Percentiles rank a stretch among this genome's conserved stretches.
Evolutionary conservation across 2,888 invertebrate genomes (phyloP).

Genomic region (Pristionchus mayeri): DNA sequence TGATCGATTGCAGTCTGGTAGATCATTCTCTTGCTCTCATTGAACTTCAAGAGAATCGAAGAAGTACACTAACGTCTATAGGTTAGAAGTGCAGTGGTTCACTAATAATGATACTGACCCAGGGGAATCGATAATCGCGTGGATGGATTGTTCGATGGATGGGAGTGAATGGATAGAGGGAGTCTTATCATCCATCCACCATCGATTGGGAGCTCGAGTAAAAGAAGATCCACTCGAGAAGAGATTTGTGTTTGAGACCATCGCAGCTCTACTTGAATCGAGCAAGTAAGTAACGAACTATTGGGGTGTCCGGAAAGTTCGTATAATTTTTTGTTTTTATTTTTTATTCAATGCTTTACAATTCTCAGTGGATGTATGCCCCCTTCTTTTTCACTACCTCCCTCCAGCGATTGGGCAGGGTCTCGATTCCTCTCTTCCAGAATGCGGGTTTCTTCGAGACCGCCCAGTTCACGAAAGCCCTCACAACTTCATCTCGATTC

Average conservation of each 20-base stretch:
- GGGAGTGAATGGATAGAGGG: slow-evolving; percentile 24
- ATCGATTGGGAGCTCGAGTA: slow-evolving; percentile 23
- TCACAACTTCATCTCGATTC: too few relatives aligned
- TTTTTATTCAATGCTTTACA: too few relatives aligned
- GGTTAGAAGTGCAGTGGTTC: background rate
- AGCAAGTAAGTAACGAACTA: slow-evolving; percentile 14
- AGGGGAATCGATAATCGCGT: slow-evolving; percentile 29
- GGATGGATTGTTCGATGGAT: background rate
- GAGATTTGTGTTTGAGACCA: slow-evolving; percentile 46
- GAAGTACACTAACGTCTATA: background rate
- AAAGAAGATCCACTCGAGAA: slow-evolving; percentile 17
- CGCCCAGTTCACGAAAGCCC: too few relatives aligned
- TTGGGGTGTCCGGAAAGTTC: too few relatives aligned
- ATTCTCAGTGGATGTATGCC: too few relatives aligned
- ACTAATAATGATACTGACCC: background rate
- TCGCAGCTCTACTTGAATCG: background rate
- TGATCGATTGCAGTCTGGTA: background rate
- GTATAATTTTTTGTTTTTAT: too few relatives aligned
- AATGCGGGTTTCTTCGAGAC: too few relatives aligned
- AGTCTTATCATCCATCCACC: slow-evolving; percentile 2
- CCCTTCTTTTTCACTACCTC: too few relatives aligned
- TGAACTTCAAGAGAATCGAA: slow-evolving; percentile 43
- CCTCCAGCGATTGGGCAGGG: too few relatives aligned
- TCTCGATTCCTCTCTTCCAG: too few relatives aligned
- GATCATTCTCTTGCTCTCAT: slow-evolving; percentile 27